Base-by-base conservation (phyloP, 2,888 invertebrate genomes). In the Ophraella communa region DNA sequence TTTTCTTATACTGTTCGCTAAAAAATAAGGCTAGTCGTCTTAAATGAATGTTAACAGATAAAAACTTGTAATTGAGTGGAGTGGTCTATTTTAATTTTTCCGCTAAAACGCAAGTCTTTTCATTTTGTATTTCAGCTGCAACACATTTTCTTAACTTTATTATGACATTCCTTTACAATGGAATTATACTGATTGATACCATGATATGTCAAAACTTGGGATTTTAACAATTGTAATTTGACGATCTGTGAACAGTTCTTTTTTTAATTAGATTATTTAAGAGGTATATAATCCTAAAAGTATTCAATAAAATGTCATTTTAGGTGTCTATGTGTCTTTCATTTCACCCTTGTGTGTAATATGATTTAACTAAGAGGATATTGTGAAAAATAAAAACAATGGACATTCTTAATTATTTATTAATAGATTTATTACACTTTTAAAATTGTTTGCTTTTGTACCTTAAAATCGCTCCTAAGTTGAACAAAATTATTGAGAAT, bases 401-500 rank as follows among this genome's bases (percentile, higher is more conserved):
- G 10, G 10, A 2, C 11, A 30, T 30, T 30, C 11, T 3, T 8
- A 10, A 30, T 30, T 30, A 30, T 30, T 30, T 30, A n/a, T 30
- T 30, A 30, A 10, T 30, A 10, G 8, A 10, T 30, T 30, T 30
- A 30, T 5, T 72, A 77, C 0, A 73, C 71, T 65, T 74, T 78
- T 33, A 78, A 71, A 64, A 79, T 74, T 55, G 66, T 73, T 57
- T 77, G 78, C 80, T 94, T 94, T 77, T 95, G 93, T 53, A 90
- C 91, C 82, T 96, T 96, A 84, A 93, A 97, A 84, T 99, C 98
- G 3, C 93, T 91, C 64, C 99, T 87, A 24, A 98, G 87, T 81
- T 97, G 96, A 73, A 99, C 94, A 82, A 98, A 98, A 83, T 91
- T 95, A 72, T 92, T 87, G 30, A 98, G 86, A 68, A 97, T 92